Evolutionary conservation across 2,113 vertebrate genomes (phyloP).

Genomic region (Australoheros scitulus): DNA sequence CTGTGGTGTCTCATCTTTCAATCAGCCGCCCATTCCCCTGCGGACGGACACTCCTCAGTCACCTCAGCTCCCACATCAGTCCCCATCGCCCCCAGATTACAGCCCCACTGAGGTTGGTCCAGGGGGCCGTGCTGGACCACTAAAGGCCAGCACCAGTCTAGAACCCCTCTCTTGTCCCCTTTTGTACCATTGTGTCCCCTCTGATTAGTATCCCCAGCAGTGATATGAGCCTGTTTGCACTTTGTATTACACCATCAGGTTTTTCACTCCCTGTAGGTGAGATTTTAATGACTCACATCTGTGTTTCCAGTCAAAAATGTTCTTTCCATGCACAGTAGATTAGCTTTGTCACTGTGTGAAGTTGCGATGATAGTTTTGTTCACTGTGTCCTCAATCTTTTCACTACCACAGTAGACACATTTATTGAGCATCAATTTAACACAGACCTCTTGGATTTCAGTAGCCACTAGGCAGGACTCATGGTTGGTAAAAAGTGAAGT

Average conservation of each 20-base stretch:
- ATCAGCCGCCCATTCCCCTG: conserved; percentile 71
- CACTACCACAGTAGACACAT: neutral
- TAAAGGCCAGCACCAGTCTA: conserved; percentile 54
- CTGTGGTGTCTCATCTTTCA: conserved; percentile 56
- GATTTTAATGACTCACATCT: conserved; percentile 4
- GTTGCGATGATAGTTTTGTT: neutral
- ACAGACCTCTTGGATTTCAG: conserved; percentile 7
- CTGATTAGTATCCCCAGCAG: conserved; percentile 22
- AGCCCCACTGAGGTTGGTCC: conserved; percentile 76
- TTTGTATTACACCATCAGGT: conserved; percentile 16
- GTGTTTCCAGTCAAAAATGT: neutral
- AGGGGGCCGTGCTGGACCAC: conserved; percentile 49
- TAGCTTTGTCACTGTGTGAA: conserved; percentile 8
- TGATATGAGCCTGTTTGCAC: conserved; percentile 30
- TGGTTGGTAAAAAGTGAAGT: neutral
- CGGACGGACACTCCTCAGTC: conserved; percentile 74
- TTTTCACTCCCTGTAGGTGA: neutral
- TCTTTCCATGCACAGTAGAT: conserved; percentile 10
- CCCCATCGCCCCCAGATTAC: conserved; percentile 73
- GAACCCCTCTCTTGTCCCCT: conserved; percentile 35
- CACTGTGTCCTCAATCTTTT: neutral
- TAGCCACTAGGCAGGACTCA: neutral
- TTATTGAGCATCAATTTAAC: conserved; percentile 23
- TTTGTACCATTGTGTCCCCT: conserved; percentile 39
- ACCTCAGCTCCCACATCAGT: conserved; percentile 63